Conservation (phyloP, 2,113 vertebrate species). For the Neogobius melanostomus region DNA sequence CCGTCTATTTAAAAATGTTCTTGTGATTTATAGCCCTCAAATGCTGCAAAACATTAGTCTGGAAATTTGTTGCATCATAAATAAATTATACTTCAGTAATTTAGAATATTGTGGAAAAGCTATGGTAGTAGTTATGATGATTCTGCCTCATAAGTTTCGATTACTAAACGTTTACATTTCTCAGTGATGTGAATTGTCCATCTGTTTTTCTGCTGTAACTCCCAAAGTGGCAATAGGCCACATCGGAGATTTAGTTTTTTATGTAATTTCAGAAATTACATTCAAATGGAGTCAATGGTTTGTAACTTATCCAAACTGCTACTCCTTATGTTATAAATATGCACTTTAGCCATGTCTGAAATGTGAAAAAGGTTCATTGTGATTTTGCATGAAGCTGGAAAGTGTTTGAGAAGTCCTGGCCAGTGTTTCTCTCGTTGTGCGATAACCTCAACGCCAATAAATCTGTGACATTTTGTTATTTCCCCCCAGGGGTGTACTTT, state of each 20-base stretch:
- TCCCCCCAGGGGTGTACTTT: neutral
- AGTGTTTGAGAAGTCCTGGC: constrained; percentile 29
- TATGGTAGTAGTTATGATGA: no score
- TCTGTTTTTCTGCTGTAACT: neutral
- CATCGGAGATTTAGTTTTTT: neutral
- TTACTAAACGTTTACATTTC: neutral
- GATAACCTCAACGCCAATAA: constrained; percentile 48
- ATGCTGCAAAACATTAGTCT: neutral
- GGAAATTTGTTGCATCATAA: no score
- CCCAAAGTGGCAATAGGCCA: neutral
- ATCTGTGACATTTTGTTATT: constrained; percentile 46
- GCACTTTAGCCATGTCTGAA: constrained; percentile 15
- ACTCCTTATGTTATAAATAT: constrained; percentile 36
- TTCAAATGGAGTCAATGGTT: neutral
- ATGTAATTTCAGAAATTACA: neutral
- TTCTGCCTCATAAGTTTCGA: no score
- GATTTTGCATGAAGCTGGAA: constrained; percentile 39
- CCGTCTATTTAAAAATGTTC: constrained; percentile 11
- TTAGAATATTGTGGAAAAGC: no score
- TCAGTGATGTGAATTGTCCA: neutral
- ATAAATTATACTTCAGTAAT: no score
- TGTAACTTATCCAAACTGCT: constrained; percentile 44
- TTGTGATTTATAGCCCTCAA: neutral
- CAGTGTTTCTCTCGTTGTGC: constrained; percentile 44
- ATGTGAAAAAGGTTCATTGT: constrained; percentile 17